Conservation (phyloP, 2,797 vertebrate species). For the Peromyscus nudipes region DNA sequence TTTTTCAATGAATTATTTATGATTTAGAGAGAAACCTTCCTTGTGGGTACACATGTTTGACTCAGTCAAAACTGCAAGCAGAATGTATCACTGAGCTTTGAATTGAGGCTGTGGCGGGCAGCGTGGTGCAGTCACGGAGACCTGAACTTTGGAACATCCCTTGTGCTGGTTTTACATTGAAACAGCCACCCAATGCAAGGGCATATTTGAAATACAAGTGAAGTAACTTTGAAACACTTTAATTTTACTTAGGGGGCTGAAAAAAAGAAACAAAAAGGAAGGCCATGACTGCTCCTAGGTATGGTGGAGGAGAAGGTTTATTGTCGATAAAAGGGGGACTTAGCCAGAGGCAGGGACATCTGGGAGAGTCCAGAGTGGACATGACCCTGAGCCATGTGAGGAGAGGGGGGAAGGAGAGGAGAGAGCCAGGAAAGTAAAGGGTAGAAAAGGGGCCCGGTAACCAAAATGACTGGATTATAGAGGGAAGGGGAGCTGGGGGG, state of each 20-base stretch:
- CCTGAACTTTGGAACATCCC: neutral
- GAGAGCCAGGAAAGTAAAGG: neutral
- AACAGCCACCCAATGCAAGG: neutral
- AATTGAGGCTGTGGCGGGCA: neutral
- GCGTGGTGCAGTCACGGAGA: neutral
- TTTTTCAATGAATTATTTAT: constrained; percentile 49
- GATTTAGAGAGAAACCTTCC: constrained; percentile 31
- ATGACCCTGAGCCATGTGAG: neutral
- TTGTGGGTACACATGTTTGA: constrained; percentile 16
- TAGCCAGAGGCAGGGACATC: too few species aligned
- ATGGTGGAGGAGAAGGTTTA: neutral
- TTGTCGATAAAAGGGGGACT: too few species aligned
- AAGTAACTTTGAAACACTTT: constrained; percentile 51
- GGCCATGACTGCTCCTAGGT: too few species aligned
- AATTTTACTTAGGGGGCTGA: constrained; percentile 4
- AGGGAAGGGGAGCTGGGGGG: neutral
- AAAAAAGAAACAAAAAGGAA: neutral
- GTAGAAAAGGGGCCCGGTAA: neutral
- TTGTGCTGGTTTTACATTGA: neutral
- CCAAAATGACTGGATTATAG: neutral
- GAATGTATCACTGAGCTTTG: neutral
- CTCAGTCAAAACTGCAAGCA: neutral
- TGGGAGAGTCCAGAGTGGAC: neutral
- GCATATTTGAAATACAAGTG: constrained; percentile 29
- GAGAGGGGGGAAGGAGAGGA: neutral